Evolutionary conservation across 2,888 invertebrate genomes (phyloP).

Genomic region (Acleris emargana): DNA sequence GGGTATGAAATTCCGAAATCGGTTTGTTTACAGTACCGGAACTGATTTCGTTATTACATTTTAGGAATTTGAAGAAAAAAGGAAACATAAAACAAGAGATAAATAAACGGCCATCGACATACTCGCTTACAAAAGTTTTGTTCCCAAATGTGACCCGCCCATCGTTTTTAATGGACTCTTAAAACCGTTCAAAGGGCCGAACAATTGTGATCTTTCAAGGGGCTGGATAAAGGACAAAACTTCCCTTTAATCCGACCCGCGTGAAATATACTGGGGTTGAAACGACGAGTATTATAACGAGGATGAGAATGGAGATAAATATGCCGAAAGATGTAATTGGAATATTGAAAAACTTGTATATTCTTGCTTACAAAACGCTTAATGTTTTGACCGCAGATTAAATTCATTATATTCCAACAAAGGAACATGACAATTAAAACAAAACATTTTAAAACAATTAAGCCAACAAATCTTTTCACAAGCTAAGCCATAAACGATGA

Average conservation of each 20-base stretch:
- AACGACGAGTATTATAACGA: not conserved
- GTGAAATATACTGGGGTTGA: constrained; percentile 20
- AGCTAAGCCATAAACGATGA: not conserved
- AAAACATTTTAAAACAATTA: not conserved
- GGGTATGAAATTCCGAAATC: too few relatives aligned
- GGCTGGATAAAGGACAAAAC: constrained; percentile 29
- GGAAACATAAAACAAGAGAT: too few relatives aligned
- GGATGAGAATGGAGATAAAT: constrained; percentile 3
- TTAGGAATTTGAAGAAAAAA: too few relatives aligned
- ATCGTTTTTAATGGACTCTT: constrained; percentile 34
- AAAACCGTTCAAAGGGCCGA: constrained; percentile 26
- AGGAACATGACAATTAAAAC: too few relatives aligned
- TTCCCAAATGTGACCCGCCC: constrained; percentile 2
- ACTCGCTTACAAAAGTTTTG: not conserved
- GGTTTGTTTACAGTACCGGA: too few relatives aligned
- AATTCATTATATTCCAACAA: too few relatives aligned
- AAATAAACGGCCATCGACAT: too few relatives aligned
- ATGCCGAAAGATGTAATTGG: not conserved
- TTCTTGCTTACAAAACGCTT: too few relatives aligned
- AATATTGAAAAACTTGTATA: not conserved
- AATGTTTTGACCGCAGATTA: too few relatives aligned
- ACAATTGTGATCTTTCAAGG: constrained; percentile 30
- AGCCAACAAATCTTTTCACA: constrained; percentile 3
- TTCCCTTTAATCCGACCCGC: constrained; percentile 26
- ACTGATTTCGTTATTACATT: too few relatives aligned